phyloP scores from a whole-genome alignment of 2,888 invertebrate genomes.

The Chalcis sispes region DNA sequence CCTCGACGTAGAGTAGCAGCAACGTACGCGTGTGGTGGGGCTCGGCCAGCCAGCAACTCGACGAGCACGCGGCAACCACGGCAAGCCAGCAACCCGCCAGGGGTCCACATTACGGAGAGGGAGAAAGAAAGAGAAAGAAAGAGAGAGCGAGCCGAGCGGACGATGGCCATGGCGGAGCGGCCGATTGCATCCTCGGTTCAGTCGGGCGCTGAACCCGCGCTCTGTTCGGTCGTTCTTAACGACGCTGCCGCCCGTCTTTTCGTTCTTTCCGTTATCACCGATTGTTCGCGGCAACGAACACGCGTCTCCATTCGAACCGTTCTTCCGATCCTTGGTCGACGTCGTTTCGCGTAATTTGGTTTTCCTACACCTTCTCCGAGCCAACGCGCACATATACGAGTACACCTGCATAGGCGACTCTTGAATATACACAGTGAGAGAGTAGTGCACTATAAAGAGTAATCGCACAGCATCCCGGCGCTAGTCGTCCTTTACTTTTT shows the following conservation, averaged over 20 bases:
- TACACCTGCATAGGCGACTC: too few species aligned
- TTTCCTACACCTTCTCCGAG: too few species aligned
- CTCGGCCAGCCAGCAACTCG: slow-evolving; percentile 63
- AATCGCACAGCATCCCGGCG: too few species aligned
- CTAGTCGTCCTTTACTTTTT: too few species aligned
- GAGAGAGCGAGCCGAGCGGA: slow-evolving; percentile 58
- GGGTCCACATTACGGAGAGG: slow-evolving; percentile 60
- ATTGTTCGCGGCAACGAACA: background rate
- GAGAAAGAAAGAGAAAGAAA: slow-evolving; percentile 20
- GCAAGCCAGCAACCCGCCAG: slow-evolving; percentile 69
- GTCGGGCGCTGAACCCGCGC: slow-evolving; percentile 76
- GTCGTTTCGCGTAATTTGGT: too few species aligned
- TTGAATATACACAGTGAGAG: too few species aligned
- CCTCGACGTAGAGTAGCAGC: slow-evolving; percentile 55
- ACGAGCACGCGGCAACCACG: slow-evolving; percentile 59
- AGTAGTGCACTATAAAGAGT: too few species aligned
- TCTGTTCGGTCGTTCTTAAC: slow-evolving; percentile 68
- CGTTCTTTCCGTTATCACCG: background rate
- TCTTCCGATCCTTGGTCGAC: too few species aligned
- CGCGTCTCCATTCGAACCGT: background rate
- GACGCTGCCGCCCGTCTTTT: slow-evolving; percentile 21
- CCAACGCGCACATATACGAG: too few species aligned
- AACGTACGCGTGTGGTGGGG: slow-evolving; percentile 32
- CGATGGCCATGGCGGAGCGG: slow-evolving; percentile 72
- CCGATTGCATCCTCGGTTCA: slow-evolving; percentile 74